Evolutionary conservation across 2,888 invertebrate species (phyloP).

Genomic region (Diarsia dahlii): DNA sequence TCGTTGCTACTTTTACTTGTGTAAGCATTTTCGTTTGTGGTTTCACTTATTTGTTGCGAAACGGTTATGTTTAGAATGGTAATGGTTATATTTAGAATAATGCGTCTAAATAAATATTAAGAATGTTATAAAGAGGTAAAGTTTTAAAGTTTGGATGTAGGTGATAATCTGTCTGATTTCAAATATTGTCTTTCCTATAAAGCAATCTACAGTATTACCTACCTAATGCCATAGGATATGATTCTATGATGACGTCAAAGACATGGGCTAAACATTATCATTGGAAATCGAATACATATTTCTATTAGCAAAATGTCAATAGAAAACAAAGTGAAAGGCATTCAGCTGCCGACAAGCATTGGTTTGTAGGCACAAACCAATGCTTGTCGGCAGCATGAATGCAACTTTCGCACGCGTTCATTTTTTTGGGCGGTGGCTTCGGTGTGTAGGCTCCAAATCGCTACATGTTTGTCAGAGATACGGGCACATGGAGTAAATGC

Average conservation of each 20-base stretch:
- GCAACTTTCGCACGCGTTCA: not conserved
- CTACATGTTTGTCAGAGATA: not conserved
- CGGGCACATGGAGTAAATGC: not conserved
- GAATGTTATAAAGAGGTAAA: not conserved
- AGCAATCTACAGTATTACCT: not conserved
- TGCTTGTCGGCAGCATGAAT: not conserved
- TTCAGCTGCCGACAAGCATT: too few species aligned
- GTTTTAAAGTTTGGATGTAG: not conserved
- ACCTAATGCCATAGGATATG: not conserved
- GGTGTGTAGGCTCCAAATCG: not conserved
- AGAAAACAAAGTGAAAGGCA: not conserved
- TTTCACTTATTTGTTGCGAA: not conserved
- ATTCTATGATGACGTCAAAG: not conserved
- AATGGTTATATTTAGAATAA: too few species aligned
- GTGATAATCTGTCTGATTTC: not conserved
- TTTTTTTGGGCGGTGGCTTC: not conserved
- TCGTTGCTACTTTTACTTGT: not conserved
- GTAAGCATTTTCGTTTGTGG: constrained; percentile 19
- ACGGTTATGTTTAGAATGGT: not conserved
- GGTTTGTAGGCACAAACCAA: too few species aligned
- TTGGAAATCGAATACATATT: not conserved
- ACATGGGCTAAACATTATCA: not conserved
- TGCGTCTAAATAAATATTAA: not conserved
- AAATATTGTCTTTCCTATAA: not conserved
- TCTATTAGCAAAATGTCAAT: not conserved